Evolutionary conservation across 2,888 invertebrate genomes (phyloP).

Genomic region (Platycnemis pennipes): DNA sequence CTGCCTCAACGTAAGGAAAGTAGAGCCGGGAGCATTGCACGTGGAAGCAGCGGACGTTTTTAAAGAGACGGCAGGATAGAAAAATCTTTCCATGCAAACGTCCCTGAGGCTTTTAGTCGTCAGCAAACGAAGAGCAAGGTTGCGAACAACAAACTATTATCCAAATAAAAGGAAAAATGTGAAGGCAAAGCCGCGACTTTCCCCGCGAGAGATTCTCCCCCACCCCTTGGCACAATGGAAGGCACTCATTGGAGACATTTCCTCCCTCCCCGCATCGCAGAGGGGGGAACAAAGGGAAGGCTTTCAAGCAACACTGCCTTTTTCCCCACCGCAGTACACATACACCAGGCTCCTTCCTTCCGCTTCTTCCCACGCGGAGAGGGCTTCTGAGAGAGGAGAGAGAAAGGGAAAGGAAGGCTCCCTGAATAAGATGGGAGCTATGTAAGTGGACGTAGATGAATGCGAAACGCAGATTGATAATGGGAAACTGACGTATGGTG

Average conservation of each 20-base stretch:
- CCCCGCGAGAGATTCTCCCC: not conserved
- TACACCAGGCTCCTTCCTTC: not conserved
- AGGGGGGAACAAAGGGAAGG: not conserved
- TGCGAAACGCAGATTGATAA: not conserved
- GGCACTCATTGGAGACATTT: not conserved
- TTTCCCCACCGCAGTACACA: not conserved
- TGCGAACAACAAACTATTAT: not conserved
- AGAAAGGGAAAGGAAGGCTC: not conserved
- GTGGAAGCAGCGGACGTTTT: not conserved
- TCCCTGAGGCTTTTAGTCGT: not conserved
- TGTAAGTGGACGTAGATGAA: not conserved
- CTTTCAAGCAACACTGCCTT: not conserved
- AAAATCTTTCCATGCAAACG: not conserved
- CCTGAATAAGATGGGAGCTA: not conserved
- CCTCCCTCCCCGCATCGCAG: not conserved
- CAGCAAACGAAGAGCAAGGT: constrained; percentile 10
- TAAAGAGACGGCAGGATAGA: not conserved
- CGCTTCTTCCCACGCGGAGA: not conserved
- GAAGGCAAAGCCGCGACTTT: not conserved
- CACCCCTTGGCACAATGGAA: not conserved
- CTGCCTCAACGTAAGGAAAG: not conserved
- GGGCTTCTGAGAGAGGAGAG: too few species aligned
- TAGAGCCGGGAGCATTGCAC: not conserved
- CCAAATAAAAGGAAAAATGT: not conserved
- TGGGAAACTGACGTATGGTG: not conserved